These are phyloP conservation scores for Lepidurus arcticus DNA, from an alignment of 1,140 invertebrate species.

Conservation along the genomic window DNA sequence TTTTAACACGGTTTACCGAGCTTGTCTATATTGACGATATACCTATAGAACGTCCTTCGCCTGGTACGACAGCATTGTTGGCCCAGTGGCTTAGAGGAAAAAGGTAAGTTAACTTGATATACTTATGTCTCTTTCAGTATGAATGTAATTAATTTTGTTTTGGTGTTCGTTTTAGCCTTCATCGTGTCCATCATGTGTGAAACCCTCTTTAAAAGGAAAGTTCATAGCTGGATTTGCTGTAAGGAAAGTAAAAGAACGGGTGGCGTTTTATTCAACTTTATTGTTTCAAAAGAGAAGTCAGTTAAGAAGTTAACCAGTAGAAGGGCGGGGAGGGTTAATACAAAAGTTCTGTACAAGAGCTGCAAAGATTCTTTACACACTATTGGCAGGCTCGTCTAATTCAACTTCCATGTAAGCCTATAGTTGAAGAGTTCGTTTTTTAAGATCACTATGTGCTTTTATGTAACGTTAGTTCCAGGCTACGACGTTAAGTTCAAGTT, in stretches of 20 bases:
- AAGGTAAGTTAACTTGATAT: neutral
- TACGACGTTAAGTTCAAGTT: neutral
- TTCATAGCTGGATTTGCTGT: neutral
- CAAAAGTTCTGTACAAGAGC: constrained; percentile 21
- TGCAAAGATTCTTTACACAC: constrained; percentile 7
- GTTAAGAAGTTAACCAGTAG: constrained; percentile 18
- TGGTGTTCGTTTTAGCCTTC: neutral
- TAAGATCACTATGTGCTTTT: constrained; percentile 1
- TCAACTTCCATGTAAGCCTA: neutral
- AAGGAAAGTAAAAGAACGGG: neutral
- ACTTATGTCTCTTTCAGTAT: neutral
- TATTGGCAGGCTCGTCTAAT: constrained; percentile 17
- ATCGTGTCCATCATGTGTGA: constrained; percentile 3
- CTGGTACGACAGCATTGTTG: constrained; percentile 2
- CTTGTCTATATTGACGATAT: neutral
- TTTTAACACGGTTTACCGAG: neutral
- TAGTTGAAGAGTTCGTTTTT: neutral
- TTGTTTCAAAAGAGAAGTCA: constrained; percentile 20
- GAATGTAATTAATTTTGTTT: neutral
- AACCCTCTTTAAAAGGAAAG: neutral
- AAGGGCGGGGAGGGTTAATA: constrained; percentile 11
- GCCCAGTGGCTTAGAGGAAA: constrained; percentile 1
- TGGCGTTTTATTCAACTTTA: constrained; percentile 10
- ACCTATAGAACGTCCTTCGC: neutral
- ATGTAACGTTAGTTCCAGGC: constrained; percentile 8